Evolutionary conservation across 1,140 invertebrate species (phyloP), one percentile per base, ranked within the genome.

Genomic region (Augochlora pura): DNA sequence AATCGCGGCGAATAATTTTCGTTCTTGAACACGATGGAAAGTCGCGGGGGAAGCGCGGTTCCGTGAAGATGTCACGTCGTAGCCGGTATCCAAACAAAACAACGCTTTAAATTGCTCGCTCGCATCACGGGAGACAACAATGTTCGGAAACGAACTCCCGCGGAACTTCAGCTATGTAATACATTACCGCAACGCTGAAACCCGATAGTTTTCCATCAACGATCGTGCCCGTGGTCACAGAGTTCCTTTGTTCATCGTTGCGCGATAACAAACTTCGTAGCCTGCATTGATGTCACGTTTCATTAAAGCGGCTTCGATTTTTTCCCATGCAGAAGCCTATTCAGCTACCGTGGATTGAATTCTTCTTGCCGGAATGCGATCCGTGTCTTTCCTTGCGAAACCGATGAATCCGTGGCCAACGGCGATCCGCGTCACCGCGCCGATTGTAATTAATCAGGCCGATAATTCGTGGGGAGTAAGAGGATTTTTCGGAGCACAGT

Each of bases 181-280:
- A n/a, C 54, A 57, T 57, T 57, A n/a, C 54, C 54, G 54, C 54
- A 8, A 32, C 21, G 21, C 21, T n/a, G 54, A 21, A 21, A 57
- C 18, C 18, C 8, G 54, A 57, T 57, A 57, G 54, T 57, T 57
- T 57, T 57, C 54, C 54, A 57, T 57, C 54, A 57, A 57, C n/a
- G 54, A 57, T 57, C 54, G 54, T n/a, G 54, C 54, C 54, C 16
- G n/a, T n/a, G 54, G 54, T n/a, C 54, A 7, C 16, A 52, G 54
- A 57, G 54, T n/a, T 57, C 21, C 54, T 57, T 57, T 57, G 54
- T 57, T n/a, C 18, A 57, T 2, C 54, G 54, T n/a, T 9, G 6
- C 54, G 54, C 54, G 54, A 57, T 57, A 57, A 57, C 54, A 57
- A 57, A 57, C 21, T 57, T 57, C 54, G 54, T n/a, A 57, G 54